phyloP scores from a whole-genome alignment of 2,888 invertebrate genomes.

The Fabriciana adippe region DNA sequence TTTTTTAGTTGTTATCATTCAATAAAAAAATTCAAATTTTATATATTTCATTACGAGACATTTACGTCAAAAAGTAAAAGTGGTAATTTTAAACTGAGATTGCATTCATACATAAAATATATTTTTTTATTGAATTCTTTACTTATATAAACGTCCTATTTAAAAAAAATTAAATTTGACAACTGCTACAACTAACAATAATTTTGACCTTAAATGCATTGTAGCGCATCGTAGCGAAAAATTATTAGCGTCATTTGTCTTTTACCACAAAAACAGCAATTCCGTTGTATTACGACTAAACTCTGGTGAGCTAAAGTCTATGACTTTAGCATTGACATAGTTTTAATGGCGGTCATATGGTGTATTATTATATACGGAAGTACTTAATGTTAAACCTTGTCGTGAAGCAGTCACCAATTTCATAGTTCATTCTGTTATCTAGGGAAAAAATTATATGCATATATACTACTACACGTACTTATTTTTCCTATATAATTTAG shows the following conservation, averaged over 20 bases:
- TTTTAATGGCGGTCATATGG: constrained; percentile 47
- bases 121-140: background rate
- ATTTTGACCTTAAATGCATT: constrained; percentile 66
- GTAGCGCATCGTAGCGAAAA: constrained; percentile 79
- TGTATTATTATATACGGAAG: constrained; percentile 32
- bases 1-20: background rate
- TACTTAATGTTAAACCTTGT: constrained; percentile 22
- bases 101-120: no score
- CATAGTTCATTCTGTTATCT: background rate
- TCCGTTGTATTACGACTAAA: constrained; percentile 60
- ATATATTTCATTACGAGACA: no score
- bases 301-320: constrained; percentile 52
- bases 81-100: no score
- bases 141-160: background rate
- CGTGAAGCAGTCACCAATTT: constrained; percentile 19
- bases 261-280: constrained; percentile 62
- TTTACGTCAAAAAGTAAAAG: no score
- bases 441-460: background rate
- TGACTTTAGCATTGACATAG: constrained; percentile 73
- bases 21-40: no score
- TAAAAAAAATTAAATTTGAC: constrained; percentile 37
- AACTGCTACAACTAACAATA: constrained; percentile 54
- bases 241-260: constrained; percentile 61
- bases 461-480: constrained; percentile 29
- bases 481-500: constrained; percentile 26